Evolutionary conservation across 1,140 invertebrate species (phyloP).

Genomic region (Mya arenaria): DNA sequence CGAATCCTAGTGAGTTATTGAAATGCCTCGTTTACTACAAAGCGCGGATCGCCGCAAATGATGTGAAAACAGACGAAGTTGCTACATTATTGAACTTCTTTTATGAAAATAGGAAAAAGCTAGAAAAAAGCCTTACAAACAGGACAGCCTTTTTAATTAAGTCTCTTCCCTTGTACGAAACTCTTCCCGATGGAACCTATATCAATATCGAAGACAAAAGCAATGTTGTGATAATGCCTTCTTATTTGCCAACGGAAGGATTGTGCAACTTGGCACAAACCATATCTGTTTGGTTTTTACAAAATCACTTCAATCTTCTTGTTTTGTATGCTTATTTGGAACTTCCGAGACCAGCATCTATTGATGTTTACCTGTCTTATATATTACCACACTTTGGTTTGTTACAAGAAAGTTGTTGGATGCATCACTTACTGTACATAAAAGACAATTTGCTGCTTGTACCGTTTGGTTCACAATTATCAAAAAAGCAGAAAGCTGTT

Average conservation of each 20-base stretch:
- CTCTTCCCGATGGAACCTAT: not conserved
- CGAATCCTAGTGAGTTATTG: not conserved
- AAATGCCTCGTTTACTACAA: not conserved
- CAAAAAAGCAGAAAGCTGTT: not conserved
- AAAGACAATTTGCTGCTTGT: not conserved
- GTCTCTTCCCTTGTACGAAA: conserved; percentile 12
- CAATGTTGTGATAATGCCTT: not conserved
- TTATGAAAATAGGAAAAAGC: not conserved
- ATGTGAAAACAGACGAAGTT: not conserved
- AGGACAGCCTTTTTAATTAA: not conserved
- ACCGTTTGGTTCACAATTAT: not conserved
- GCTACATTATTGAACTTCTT: not conserved
- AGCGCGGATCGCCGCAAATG: not conserved
- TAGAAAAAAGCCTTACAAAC: not conserved
- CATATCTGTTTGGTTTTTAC: not conserved
- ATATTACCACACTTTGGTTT: not conserved
- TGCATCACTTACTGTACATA: not conserved
- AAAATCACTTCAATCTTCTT: not conserved
- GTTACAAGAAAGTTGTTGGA: not conserved
- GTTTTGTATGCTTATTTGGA: conserved; percentile 4
- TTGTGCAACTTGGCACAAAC: not conserved
- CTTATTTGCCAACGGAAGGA: conserved; percentile 23
- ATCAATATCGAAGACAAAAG: not conserved
- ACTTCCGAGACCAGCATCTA: not conserved
- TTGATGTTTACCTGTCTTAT: not conserved